Evolutionary conservation across 2,888 invertebrate genomes (phyloP), one percentile per base, ranked within the genome.

Genomic region (Anthrax anthrax): DNA sequence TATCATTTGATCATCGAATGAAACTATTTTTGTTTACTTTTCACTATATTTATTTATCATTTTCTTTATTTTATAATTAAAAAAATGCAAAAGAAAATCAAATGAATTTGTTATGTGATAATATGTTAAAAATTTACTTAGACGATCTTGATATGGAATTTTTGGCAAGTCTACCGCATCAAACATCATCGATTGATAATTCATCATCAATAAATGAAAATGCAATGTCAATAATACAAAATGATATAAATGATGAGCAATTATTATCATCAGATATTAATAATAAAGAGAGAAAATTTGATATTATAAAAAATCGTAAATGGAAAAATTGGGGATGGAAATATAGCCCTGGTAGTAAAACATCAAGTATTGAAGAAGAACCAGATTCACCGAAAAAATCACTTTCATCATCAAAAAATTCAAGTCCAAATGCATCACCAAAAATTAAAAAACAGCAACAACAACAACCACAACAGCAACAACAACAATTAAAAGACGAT

Each of bases 91-190:
- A n/a, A n/a, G n/a, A n/a, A n/a, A n/a, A n/a, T n/a, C n/a, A n/a
- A n/a, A n/a, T n/a, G n/a, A n/a, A n/a, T n/a, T 45, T 45, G n/a
- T 40, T 36, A 40, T 36, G 16, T 16, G 38, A 18, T 27, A 38
- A 43, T 36, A 23, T 45, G 19, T 41, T 40, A 32, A 45, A 40
- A 45, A 36, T 40, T 37, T 41, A 45, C 37, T 40, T 41, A 59
- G 59, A 59, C 55, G 59, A 59, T 54, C 55, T 59, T 52, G 59
- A 59, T 51, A 56, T 59, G 57, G 59, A 57, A 50, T 56, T 56
- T 50, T 53, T 58, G 53, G 56, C 55, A 41, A 55, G 55, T 29
- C 50, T 58, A 46, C 56, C 55, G 32, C 54, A 53, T 47, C 56
- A 56, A 41, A 56, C 34, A 50, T 32, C 41, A 45, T 16, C 54